phyloP scores from a whole-genome alignment of 1,140 invertebrate species.

The Octopus sinensis region DNA sequence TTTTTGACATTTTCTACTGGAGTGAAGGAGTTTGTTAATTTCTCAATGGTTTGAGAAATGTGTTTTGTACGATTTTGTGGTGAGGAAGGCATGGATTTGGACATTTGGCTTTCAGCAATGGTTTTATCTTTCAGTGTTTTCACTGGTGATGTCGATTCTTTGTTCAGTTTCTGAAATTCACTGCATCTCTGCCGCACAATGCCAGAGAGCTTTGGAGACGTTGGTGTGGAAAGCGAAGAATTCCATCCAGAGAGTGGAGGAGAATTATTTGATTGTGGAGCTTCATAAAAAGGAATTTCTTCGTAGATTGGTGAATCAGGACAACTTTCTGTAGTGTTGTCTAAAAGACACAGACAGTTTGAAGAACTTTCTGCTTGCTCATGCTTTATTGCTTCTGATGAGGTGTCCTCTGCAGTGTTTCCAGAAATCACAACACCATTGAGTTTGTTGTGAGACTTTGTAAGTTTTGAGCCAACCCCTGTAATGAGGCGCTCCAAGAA shows the following conservation, averaged over 20 bases:
- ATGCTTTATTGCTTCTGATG: constrained; percentile 20
- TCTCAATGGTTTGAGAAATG: constrained; percentile 7
- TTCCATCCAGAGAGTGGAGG: constrained; percentile 10
- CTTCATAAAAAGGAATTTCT: constrained; percentile 16
- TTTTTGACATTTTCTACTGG: constrained; percentile 22
- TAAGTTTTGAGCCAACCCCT: constrained; percentile 24
- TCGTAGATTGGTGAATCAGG: constrained; percentile 13
- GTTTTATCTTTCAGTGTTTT: constrained; percentile 1
- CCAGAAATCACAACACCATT: constrained; percentile 13
- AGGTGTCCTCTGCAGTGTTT: constrained; percentile 12
- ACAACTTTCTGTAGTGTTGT: not conserved
- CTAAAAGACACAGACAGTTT: not conserved
- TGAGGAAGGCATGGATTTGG: constrained; percentile 11
- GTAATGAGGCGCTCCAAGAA: constrained; percentile 38
- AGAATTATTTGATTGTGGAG: constrained; percentile 9
- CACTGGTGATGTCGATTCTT: not conserved
- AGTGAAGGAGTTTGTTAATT: constrained; percentile 15
- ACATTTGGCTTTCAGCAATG: not conserved
- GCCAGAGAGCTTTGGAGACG: constrained; percentile 29
- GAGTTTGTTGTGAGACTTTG: constrained; percentile 22
- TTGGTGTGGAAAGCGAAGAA: constrained; percentile 22
- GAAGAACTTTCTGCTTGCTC: constrained; percentile 1
- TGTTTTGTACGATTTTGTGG: constrained; percentile 13
- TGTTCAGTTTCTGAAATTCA: constrained; percentile 25
- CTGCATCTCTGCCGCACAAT: constrained; percentile 30